Evolutionary conservation across 2,113 vertebrate genomes (phyloP).

Genomic region (Hippocampus guttulatus): DNA sequence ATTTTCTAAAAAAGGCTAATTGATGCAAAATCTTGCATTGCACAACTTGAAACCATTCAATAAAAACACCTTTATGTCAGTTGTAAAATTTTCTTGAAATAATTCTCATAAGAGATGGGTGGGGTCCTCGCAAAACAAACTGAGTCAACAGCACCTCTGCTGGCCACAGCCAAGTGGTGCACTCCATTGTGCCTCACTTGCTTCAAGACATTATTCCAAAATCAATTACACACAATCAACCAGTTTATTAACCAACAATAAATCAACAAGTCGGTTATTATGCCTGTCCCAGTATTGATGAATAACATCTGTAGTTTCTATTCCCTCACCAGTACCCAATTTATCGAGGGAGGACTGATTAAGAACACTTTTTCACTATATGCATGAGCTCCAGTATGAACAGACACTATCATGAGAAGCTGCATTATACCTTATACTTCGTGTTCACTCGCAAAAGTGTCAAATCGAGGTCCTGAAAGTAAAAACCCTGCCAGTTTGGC

Average conservation of each 20-base stretch:
- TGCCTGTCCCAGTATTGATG: background rate
- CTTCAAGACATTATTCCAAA: background rate
- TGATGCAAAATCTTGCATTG: slow-evolving; percentile 4
- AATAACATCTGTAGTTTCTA: background rate
- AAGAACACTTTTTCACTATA: too few species aligned
- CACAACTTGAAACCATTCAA: background rate
- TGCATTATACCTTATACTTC: background rate
- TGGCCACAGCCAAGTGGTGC: background rate
- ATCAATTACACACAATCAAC: background rate
- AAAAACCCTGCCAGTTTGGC: too few species aligned
- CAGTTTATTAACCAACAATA: background rate
- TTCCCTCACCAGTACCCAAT: background rate
- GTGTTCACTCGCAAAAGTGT: too few species aligned
- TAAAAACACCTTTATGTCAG: background rate
- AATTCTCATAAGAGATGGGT: too few species aligned
- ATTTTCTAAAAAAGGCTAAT: background rate
- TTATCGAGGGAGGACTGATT: background rate
- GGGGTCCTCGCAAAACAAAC: background rate
- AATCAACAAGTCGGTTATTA: background rate
- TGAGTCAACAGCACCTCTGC: background rate
- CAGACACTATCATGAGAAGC: too few species aligned
- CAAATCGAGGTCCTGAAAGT: too few species aligned
- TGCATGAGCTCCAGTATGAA: too few species aligned
- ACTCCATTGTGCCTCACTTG: too few species aligned
- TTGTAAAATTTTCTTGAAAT: background rate